Base-by-base conservation (phyloP, 2,888 invertebrate species). In the Cenopis cana region DNA sequence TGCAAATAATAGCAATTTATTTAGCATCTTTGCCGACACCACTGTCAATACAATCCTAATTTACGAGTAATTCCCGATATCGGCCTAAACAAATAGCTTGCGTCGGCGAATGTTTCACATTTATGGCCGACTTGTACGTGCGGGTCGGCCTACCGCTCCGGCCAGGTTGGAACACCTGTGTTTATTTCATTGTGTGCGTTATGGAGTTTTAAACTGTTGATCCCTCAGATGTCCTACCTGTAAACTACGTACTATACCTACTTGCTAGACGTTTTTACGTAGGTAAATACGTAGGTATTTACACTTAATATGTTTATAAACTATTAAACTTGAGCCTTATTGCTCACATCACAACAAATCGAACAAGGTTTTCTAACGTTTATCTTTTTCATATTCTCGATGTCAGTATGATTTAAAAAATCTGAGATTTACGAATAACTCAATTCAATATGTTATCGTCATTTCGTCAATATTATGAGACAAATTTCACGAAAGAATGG, bases 1-100 rank as follows among this genome's bases (percentile, higher is more conserved):
- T 69, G 68, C 49, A 46, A 70, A 66, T 70, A 60, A 66, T 46
- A 66, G 54, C 65, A 65, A 70, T 70, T 70, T 70, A 70, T 66
- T 65, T 52, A 46, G 65, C 54, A 17, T 70, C 64, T 52, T 59
- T 18, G 52, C 5, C 65, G 20, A 52, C 62, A 38, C 17, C 41
- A 60, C 54, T 68, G 70, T 60, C 65, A 49, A 70, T 70, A 70
- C 59, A 70, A 60, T 70, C 54, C 41, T 46, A 66, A 66, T 60
- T 70, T 66, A 65, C 24, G 65, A 55, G 54, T 66, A 1, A 17
- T 60, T 54, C 55, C 29, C 14, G 61, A 62, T 69, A 69, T 54
- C 60, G 61, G n/a, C 41, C 65, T 66, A 60, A 65, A 20, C 41
- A 70, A 70, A 66, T 24, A 54, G 50, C 52, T 29, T 20, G 18